A percentile compares a stretch with the other conserved stretches of the same genome.
Evolutionary conservation across 2,113 vertebrate genomes (phyloP).

Genomic region (Sinosuthora webbiana): DNA sequence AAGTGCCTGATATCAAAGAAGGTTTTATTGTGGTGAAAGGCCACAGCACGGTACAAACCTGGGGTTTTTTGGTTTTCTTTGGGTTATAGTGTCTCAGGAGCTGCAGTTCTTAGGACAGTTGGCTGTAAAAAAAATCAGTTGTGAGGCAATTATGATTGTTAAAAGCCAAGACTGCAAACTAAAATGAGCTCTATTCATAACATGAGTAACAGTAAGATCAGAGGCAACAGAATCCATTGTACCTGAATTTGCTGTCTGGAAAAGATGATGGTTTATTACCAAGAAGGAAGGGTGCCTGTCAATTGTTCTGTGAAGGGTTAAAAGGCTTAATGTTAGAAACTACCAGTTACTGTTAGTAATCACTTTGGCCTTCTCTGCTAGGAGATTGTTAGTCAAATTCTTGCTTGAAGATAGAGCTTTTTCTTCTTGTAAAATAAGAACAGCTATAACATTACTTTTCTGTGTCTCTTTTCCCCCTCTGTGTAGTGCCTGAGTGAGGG

Average conservation of each 20-base stretch:
- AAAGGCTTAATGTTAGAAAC: not conserved
- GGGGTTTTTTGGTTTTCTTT: not conserved
- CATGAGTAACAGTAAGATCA: not conserved
- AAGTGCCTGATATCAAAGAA: conserved; percentile 87
- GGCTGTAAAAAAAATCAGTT: not conserved
- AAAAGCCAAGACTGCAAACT: not conserved
- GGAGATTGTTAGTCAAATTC: not conserved
- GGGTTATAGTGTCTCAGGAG: not conserved
- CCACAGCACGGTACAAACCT: conserved; percentile 83
- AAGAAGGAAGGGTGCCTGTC: not conserved
- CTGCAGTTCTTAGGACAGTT: not conserved
- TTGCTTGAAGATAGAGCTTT: not conserved
- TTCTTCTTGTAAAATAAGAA: not conserved
- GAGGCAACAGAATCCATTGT: not conserved
- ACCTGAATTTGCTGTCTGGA: not conserved
- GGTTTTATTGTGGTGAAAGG: conserved; percentile 93
- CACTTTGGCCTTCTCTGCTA: not conserved
- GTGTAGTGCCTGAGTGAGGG: conserved; percentile 91
- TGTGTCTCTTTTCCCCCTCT: not conserved
- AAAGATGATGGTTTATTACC: not conserved
- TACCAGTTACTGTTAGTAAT: not conserved
- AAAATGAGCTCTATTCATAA: not conserved
- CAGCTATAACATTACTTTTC: not conserved
- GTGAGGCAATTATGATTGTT: not conserved
- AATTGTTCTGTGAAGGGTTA: not conserved